Evolutionary conservation across 2,113 vertebrate genomes (phyloP).

Genomic region (Panurus biarmicus): DNA sequence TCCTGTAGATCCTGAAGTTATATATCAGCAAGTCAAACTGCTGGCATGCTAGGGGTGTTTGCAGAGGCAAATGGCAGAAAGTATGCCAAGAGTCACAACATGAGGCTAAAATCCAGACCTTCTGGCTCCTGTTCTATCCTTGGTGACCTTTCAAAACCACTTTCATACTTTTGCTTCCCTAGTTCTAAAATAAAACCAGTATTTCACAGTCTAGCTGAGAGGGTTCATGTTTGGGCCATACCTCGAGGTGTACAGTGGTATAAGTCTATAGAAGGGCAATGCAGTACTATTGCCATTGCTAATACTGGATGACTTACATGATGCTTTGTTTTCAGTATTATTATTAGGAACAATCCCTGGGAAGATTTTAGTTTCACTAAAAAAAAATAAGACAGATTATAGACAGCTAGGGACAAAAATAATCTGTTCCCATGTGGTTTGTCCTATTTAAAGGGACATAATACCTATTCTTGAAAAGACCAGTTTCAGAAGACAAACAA

Average conservation of each 20-base stretch:
- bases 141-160: not conserved
- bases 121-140: not conserved
- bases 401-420: conserved; percentile 43
- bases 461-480: conserved; percentile 13
- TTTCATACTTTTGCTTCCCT: not conserved
- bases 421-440: conserved; percentile 1
- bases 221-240: not conserved
- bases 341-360: conserved; percentile 48
- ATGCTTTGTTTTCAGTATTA: conserved; percentile 10
- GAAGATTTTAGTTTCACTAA: conserved; percentile 40
- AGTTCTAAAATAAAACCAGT: conserved; percentile 10
- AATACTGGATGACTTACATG: not conserved
- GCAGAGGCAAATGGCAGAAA: not conserved
- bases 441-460: conserved; percentile 34
- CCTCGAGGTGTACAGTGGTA: not conserved
- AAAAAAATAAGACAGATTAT: not conserved
- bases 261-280: not conserved
- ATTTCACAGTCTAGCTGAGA: not conserved
- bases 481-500: not conserved
- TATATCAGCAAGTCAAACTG: not conserved
- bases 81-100: not conserved
- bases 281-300: not conserved
- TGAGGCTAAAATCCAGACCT: not conserved
- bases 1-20: not conserved
- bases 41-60: not conserved